Base-by-base conservation (phyloP, 2,797 vertebrate genomes). In the Esox masquinongy region DNA sequence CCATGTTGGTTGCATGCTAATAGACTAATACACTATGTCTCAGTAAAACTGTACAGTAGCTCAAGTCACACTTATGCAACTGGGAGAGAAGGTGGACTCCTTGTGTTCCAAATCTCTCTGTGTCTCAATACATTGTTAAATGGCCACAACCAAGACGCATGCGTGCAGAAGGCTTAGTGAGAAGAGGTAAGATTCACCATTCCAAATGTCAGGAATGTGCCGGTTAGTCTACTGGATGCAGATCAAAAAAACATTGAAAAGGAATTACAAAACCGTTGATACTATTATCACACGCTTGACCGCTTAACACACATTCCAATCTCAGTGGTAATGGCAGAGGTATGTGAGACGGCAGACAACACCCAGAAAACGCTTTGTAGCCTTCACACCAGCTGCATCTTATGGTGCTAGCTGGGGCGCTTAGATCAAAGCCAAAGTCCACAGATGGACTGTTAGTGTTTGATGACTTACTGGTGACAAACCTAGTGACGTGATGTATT, bases 231-330 rank as follows among this genome's bases (percentile, higher is more conserved):
- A 29, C 1, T 8, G 31, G 17, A 72, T 36, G 68, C 67, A 76
- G 16, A 70, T 17, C 66, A 31, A 53, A 53, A 68, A 39, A 39
- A 68, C 34, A 36, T 61, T 4, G 36, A n/a, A 47, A 31, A 63
- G 70, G 77, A 50, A 7, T 63, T 77, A 68, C 80, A 72, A 81
- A 61, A 49, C 75, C 76, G 72, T 79, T 79, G 74, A 77, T 70
- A 14, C 43, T 5, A 82, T 81, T 79, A 82, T 83, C 82, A 82
- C 87, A 83, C 75, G 83, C 73, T 74, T 77, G 77, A 29, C 67
- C 50, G 74, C 82, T 83, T 90, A 89, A 84, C 82, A 77, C 17
- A 50, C 84, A 87, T 88, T 82, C 86, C 87, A 82, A 69, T 70
- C 29, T 31, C 5, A 77, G 72, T 74, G 76, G 80, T 84, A 81